Base-by-base conservation (phyloP, 2,113 vertebrate genomes). In the Syrrhaptes paradoxus region DNA sequence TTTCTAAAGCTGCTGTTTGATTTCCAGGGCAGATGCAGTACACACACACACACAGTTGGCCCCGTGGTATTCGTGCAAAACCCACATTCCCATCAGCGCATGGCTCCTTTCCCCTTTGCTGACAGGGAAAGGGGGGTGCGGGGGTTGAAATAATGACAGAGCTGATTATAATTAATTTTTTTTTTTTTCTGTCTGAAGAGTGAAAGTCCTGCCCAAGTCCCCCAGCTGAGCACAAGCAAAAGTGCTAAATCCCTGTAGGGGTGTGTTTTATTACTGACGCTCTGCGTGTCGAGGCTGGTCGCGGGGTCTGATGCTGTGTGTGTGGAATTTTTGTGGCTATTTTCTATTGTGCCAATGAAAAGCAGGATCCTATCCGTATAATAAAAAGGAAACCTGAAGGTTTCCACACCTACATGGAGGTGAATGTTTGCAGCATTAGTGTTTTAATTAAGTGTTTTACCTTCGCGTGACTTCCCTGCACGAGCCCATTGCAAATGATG, bases 261-360 rank as follows among this genome's bases (percentile, higher is more conserved):
- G 79, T 96, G 97, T 97, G 98, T 98, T 97, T 94, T 93, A 94
- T 91, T 98, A 80, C 97, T 94, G 94, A 94, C 96, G 97, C 97
- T 97, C 45, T 97, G 97, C 99, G 7, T 99, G 99, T 98, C 26
- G 95, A 96, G 97, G 97, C 99, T 97, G 97, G 98, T 98, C 9
- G 24, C 6, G 4, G 90, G 93, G 93, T 96, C 95, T 98, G 98
- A 98, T 98, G 97, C 97, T 98, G 98, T 98, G 97, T 97, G 97
- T 98, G 96, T 98, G 98, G 98, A 98, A 99, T 99, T 98, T 84
- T 96, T 97, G 96, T 96, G 97, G 97, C 96, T 97, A 97, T 97
- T 91, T 96, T 92, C 95, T 92, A 95, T 94, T 96, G 78, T 95
- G 92, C 96, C 93, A 95, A 82, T 97, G 82, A 89, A 94, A 95